Evolutionary conservation across 2,888 invertebrate species (phyloP), one percentile per base, ranked within the genome.

Genomic region (Salticus scenicus): DNA sequence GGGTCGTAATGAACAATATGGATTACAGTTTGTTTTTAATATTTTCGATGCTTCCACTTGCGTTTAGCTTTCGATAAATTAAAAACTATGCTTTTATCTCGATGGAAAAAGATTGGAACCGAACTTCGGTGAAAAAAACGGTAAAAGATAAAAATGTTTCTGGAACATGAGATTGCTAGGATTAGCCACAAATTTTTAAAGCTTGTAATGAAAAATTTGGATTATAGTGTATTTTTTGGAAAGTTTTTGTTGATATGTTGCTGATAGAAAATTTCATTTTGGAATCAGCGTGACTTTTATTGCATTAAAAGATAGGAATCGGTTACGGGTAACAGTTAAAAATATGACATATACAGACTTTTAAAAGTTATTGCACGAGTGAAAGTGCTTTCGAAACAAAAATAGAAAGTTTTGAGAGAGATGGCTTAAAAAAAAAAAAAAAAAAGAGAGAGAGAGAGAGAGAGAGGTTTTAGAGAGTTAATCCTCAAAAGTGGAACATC

Each of bases 1-100:
- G 76, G 42, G 64, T 71, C 28, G 51, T 82, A 82, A 75, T 82
- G 37, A 67, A 67, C 67, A 57, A 57, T 57, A 57, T 24, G 57
- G 57, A 57, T 57, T 57, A 57, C 1, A 5, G 57, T 24, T 57
- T 57, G 24, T 24, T 57, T 57, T 47, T 47, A 10, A 37, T 47
- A 14, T 47, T 47, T 57, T 24, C 24, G 57, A 57, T 24, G 12
- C 24, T 57, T 57, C 57, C 2, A 57, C 14, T 24, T 1, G 24
- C 24, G 1, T 24, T 24, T 24, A 24, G 24, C 24, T 24, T 24
- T 57, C 12, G 57, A 57, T 57, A 57, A 57, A 17, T 57, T 5
- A 4, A 57, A 57, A 57, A 47, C 47, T 17, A 47, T 17, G 10
- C 17, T n/a, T 2, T 5, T 47, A 10, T 47, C 17, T 2, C 17